Evolutionary conservation across 2,113 vertebrate genomes (phyloP), one percentile per base, ranked within the genome.

Genomic region (Vicugna pacos): DNA sequence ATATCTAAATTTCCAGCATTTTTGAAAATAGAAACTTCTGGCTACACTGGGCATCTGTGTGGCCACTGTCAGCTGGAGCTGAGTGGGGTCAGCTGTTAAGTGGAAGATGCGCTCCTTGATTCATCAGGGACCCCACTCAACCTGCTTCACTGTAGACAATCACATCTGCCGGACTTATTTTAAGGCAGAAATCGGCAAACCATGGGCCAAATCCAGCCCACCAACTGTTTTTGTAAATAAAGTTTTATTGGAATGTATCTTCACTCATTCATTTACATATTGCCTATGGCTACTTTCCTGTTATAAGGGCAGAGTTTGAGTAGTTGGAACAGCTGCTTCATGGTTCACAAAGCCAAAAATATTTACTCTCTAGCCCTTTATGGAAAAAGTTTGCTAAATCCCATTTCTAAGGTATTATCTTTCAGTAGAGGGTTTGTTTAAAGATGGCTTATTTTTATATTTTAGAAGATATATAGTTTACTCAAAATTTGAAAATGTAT

Each of bases 371-470:
- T 32, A 76, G 15, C 11, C n/a, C 50, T 64, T 58, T 19, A 35
- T 5, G 22, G 64, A 60, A 81, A 92, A 95, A 52, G 13, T 69
- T 91, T 30, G 73, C 32, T 54, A 26, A 79, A 52, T 56, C 22
- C 5, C 89, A 19, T 86, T 93, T 75, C 80, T 81, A 54, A 81
- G 24, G 22, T 70, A 50, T 32, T 28, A 54, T 48, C 77, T 80
- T 82, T 93, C 62, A 46, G 6, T 26, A 67, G 60, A 92, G 20
- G 69, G 62, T 89, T 79, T 73, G 28, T 38, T 85, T 62, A 58
- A 89, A 46, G 42, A 92, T 17, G 60, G n/a, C 14, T 79, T 85
- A 12, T 54, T 93, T 94, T 93, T 92, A 30, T n/a, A 88, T 19
- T 84, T 86, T 89, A 54, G 58, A 80, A 65, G 92, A 70, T 58